Conservation (phyloP, 2,113 vertebrate genomes). For the Hemibagrus wyckioides region DNA sequence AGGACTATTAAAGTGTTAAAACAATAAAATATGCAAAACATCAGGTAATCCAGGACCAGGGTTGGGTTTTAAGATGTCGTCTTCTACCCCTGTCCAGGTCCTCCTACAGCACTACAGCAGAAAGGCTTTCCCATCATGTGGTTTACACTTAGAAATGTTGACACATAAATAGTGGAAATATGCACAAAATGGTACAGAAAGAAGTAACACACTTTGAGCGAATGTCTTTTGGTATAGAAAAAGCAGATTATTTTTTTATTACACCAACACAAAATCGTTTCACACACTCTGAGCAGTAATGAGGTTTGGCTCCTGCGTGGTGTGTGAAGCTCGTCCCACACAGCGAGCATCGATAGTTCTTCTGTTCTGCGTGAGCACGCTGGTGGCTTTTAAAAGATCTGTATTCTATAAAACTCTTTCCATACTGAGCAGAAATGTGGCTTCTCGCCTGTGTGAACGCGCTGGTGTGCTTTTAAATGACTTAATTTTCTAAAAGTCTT, state of each 20-base stretch:
- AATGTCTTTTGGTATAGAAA: neutral
- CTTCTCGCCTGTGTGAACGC: neutral
- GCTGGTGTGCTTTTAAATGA: neutral
- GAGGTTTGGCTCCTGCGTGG: neutral
- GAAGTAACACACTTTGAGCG: neutral
- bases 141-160: neutral
- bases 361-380: neutral
- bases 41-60: neutral
- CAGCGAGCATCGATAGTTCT: neutral
- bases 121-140: neutral
- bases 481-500: neutral
- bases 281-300: conserved; percentile 10
- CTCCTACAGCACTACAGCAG: neutral
- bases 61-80: too few relatives aligned
- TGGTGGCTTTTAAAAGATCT: neutral
- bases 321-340: conserved; percentile 5
- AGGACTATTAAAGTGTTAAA: neutral
- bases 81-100: neutral
- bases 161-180: neutral
- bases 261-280: neutral
- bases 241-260: neutral
- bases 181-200: neutral
- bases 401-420: neutral
- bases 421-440: neutral
- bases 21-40: neutral